Conservation (phyloP, 2,888 invertebrate species). For the Latrodectus elegans region DNA sequence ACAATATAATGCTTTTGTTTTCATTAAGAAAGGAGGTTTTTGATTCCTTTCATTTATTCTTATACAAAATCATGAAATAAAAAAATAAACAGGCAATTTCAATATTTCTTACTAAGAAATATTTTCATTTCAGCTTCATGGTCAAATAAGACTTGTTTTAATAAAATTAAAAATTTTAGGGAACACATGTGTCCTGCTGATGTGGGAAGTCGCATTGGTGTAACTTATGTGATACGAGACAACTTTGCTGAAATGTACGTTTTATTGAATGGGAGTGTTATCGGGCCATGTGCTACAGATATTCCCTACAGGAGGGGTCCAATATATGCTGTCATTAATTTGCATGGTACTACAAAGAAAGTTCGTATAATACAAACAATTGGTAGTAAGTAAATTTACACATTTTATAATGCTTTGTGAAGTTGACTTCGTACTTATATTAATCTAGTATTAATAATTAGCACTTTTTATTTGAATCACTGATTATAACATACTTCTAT, state of each 20-base stretch:
- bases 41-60: no score
- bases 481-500: no score
- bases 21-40: no score
- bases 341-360: conserved; percentile 97
- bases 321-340: conserved; percentile 94
- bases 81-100: no score
- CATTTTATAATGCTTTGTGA: no score
- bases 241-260: conserved; percentile 94
- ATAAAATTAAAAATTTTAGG: conserved; percentile 27
- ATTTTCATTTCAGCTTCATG: no score
- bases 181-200: conserved; percentile 84
- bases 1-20: no score
- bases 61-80: no score
- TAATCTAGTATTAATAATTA: no score
- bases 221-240: conserved; percentile 85
- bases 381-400: conserved; percentile 80
- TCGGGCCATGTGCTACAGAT: conserved; percentile 89
- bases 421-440: no score
- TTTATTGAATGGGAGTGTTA: conserved; percentile 95
- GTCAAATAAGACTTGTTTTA: not conserved
- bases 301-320: conserved; percentile 91
- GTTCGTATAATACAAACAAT: conserved; percentile 91
- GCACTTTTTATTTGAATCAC: no score
- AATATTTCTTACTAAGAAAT: no score
- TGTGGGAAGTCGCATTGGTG: conserved; percentile 90